Percentiles rank a stretch among this genome's conserved stretches.
Conservation (phyloP, 2,797 vertebrate species). For the Antennarius maculatus region DNA sequence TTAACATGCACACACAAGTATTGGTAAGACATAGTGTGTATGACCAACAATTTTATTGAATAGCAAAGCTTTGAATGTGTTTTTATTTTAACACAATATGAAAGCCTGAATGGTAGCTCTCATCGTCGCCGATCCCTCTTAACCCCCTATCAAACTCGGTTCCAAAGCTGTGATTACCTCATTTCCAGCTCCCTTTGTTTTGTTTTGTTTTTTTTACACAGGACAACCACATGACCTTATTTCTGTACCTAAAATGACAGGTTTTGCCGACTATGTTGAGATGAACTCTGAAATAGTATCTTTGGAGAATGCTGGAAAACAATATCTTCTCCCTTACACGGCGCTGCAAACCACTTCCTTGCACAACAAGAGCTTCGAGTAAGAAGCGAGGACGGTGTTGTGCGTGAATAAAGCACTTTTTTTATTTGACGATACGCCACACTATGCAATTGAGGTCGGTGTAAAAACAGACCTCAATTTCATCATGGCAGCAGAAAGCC, state of each 20-base stretch:
- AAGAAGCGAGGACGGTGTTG: constrained; percentile 48
- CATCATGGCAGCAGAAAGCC: constrained; percentile 37
- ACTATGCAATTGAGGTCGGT: constrained; percentile 65
- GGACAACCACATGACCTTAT: constrained; percentile 60
- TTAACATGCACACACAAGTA: too few relatives aligned
- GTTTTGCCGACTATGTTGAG: constrained; percentile 71
- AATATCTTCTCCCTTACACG: constrained; percentile 68
- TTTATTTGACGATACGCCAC: constrained; percentile 27
- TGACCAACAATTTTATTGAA: too few relatives aligned
- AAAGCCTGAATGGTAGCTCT: not conserved
- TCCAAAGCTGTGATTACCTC: constrained; percentile 55
- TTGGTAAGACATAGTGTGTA: too few relatives aligned
- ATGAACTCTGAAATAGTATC: constrained; percentile 75
- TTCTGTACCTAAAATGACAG: constrained; percentile 74
- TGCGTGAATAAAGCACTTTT: constrained; percentile 55
- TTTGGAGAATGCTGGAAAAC: constrained; percentile 67
- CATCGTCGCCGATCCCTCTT: constrained; percentile 12
- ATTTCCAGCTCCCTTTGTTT: constrained; percentile 55
- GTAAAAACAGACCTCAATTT: constrained; percentile 58
- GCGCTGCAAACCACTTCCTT: constrained; percentile 70
- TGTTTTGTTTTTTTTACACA: constrained; percentile 11
- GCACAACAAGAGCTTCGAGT: constrained; percentile 50
- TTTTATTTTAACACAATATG: not conserved
- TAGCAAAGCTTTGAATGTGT: too few relatives aligned
- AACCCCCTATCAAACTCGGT: constrained; percentile 23